Base-by-base conservation (phyloP, 2,888 invertebrate genomes). In the Microdon myrmicae region DNA sequence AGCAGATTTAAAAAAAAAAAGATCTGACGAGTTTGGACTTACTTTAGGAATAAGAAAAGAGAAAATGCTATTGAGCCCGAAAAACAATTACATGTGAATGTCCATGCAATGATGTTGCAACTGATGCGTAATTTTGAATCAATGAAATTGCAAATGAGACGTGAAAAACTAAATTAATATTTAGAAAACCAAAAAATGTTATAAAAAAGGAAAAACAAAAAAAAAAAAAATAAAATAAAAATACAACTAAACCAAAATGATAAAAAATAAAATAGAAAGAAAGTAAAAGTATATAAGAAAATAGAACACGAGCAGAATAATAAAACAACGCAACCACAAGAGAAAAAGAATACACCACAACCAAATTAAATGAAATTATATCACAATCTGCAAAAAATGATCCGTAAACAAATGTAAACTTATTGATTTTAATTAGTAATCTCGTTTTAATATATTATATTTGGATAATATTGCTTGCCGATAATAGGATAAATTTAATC, bases 391-490 rank as follows among this genome's bases (percentile, higher is more conserved):
- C 5, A 13, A 35, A 28, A 43, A 58, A 25, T 37, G 37, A 37
- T 17, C 17, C 14, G 26, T 9, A 41, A 47, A 41, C 43, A 37
- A 34, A 49, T 26, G 43, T 29, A 31, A 47, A 54, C 53, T 38
- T 41, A 35, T 13, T 56, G 32, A 32, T 41, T 64, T 64, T 64
- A 64, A 64, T 56, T 25, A 37, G 38, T 12, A 26, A 47, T 48
- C 16, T 20, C 32, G 13, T 31, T 14, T 14, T 26, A 16, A 3
- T 39, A 54, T 22, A 25, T n/a, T n/a, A n/a, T n/a, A n/a, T n/a
- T n/a, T n/a, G n/a, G n/a, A n/a, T n/a, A 51, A 38, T 41, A 51
- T 44, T 56, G 61, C 56, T 64, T 51, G 56, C 51, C 49, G 38
- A 41, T 45, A 47, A 51, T 31, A 64, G 51, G 41, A 7, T n/a